Evolutionary conservation across 2,113 vertebrate genomes (phyloP), one percentile per base, ranked within the genome.

Genomic region (Cephalopholis sonnerati): DNA sequence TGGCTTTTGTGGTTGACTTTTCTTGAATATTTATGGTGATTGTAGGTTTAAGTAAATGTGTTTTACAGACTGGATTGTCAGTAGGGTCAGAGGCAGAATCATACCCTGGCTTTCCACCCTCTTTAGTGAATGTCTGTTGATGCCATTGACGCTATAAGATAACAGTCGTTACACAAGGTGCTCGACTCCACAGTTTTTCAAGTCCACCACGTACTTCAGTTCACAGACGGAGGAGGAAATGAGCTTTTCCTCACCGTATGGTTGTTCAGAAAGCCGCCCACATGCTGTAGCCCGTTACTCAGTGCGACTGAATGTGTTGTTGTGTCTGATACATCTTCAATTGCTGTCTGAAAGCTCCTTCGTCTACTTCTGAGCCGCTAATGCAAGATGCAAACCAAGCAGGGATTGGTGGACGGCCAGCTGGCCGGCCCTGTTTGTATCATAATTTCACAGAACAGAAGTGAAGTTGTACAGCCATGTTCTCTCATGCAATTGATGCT

Each of bases 381-480:
- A 78, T 61, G 84, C n/a, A 67, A 54, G 41, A 87, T 16, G 58
- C 41, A 62, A 62, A 39, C n/a, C n/a, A 53, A 48, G 24, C 53
- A 66, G 57, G 55, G 74, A 53, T 41, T 81, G 75, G 76, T 79
- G 77, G 51, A 79, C 62, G 68, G 79, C 91, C 13, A 0, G 79
- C 64, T 74, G 83, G 84, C 86, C 11, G 0, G 64, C 82, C 89
- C 93, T 94, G 39, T 94, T 95, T 96, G 94, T 95, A 93, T 94
- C 94, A 94, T 92, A 93, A 94, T 95, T 96, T 95, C 94, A 94
- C 74, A 80, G 93, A 96, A 94, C 91, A 93, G 86, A 94, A 46
- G 59, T 36, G 46, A 75, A 82, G 78, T 66, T 63, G 24, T 17
- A 11, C 36, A 55, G 71, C 27, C 41, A 29, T n/a, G 55, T 73